Evolutionary conservation across 2,888 invertebrate species (phyloP).

Genomic region (Dioctria rufipes): DNA sequence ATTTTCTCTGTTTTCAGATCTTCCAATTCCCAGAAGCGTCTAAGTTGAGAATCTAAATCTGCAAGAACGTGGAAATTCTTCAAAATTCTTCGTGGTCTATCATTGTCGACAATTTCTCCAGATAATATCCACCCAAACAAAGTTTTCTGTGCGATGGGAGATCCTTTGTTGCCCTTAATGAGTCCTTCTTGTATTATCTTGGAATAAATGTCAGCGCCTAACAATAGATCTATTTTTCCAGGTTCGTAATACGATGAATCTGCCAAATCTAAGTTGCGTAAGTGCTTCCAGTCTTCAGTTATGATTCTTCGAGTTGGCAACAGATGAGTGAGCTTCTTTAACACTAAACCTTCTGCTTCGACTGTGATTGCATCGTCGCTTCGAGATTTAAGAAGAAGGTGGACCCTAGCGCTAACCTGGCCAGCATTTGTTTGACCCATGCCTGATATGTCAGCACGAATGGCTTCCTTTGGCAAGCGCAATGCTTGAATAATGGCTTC

Average conservation of each 20-base stretch:
- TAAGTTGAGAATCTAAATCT: not conserved
- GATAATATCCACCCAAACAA: conserved; percentile 21
- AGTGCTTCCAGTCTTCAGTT: not conserved
- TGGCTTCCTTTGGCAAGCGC: not conserved
- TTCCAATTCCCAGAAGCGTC: not conserved
- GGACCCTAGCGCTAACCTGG: not conserved
- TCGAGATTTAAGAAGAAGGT: not conserved
- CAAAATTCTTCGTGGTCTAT: not conserved
- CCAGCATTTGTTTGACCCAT: not conserved
- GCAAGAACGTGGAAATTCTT: not conserved
- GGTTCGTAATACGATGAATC: conserved; percentile 36
- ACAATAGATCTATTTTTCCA: conserved; percentile 31
- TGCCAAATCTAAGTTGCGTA: not conserved
- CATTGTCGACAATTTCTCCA: not conserved
- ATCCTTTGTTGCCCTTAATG: not conserved
- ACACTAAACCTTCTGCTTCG: not conserved
- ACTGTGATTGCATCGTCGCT: no score
- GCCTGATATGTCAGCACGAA: not conserved
- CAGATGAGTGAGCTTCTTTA: not conserved
- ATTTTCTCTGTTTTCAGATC: not conserved
- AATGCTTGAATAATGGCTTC: not conserved
- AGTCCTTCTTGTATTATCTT: conserved; percentile 25
- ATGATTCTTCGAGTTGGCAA: not conserved
- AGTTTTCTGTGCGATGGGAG: conserved; percentile 33
- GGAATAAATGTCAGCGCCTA: conserved; percentile 36